phyloP scores from a whole-genome alignment of 2,888 invertebrate genomes.

The Balanococcus diminutus region DNA sequence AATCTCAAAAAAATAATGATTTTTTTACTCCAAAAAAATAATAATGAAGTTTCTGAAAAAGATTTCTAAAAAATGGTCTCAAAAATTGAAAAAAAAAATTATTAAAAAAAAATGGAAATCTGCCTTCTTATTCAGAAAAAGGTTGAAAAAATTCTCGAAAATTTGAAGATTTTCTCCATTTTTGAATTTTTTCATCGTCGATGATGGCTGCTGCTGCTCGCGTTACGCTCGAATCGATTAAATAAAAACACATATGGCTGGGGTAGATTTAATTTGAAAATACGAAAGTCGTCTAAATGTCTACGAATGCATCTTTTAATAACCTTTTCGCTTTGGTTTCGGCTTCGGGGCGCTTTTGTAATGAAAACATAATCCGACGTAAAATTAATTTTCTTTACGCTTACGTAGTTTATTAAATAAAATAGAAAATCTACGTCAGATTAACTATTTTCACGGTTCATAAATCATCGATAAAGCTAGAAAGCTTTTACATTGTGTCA shows the following conservation, averaged over 20 bases:
- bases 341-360: neutral
- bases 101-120: no score
- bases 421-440: conserved; percentile 30
- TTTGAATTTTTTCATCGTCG: neutral
- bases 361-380: conserved; percentile 37
- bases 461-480: conserved; percentile 31
- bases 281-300: neutral
- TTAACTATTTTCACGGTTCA: conserved; percentile 38
- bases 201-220: neutral
- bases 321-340: neutral
- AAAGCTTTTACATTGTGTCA: conserved; percentile 31
- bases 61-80: no score
- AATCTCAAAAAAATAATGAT: no score
- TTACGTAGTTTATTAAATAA: neutral
- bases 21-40: no score
- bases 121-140: no score
- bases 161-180: no score
- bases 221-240: neutral
- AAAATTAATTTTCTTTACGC: conserved; percentile 35
- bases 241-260: neutral
- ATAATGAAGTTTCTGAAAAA: no score
- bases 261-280: conserved; percentile 3
- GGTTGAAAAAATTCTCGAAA: no score
- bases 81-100: no score
- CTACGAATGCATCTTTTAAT: conserved; percentile 25